These are phyloP conservation scores for Dasyurus viverrinus DNA, from an alignment of 2,113 vertebrate species.

Conservation along the genomic window DNA sequence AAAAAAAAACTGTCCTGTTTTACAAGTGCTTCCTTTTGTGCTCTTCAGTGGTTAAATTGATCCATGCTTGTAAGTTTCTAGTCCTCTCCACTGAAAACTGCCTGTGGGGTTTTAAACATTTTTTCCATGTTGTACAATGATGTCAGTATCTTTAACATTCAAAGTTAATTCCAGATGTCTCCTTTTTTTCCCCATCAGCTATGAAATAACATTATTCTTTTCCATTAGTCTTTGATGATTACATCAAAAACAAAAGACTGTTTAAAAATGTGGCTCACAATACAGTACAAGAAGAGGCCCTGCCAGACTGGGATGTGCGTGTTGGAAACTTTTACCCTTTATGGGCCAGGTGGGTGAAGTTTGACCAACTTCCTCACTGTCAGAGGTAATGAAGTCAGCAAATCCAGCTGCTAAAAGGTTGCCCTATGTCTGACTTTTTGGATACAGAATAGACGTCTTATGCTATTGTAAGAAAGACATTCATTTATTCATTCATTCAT, in stretches of 20 bases:
- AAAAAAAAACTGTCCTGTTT: neutral
- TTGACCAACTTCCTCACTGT: conserved; percentile 21
- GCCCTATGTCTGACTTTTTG: neutral
- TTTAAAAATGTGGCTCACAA: conserved; percentile 53
- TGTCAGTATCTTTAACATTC: conserved; percentile 44
- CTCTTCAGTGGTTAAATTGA: neutral
- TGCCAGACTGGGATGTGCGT: neutral
- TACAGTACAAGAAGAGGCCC: neutral
- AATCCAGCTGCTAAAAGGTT: neutral
- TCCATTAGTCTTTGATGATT: conserved; percentile 59
- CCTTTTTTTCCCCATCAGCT: conserved; percentile 49
- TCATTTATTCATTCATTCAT: neutral
- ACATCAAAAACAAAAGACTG: conserved; percentile 49
- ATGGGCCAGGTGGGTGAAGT: neutral
- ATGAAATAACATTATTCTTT: conserved; percentile 64
- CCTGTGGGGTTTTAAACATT: neutral
- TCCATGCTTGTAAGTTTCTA: neutral
- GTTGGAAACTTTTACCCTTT: conserved; percentile 34
- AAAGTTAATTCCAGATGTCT: conserved; percentile 65
- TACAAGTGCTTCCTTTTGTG: neutral
- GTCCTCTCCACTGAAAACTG: neutral
- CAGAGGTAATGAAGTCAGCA: neutral
- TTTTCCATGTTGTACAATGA: conserved; percentile 3
- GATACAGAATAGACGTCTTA: neutral
- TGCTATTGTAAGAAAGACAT: neutral